Percentiles rank a stretch among this genome's conserved stretches.
Conservation (phyloP, 1,140 invertebrate species). For the Calycopis cecrops region DNA sequence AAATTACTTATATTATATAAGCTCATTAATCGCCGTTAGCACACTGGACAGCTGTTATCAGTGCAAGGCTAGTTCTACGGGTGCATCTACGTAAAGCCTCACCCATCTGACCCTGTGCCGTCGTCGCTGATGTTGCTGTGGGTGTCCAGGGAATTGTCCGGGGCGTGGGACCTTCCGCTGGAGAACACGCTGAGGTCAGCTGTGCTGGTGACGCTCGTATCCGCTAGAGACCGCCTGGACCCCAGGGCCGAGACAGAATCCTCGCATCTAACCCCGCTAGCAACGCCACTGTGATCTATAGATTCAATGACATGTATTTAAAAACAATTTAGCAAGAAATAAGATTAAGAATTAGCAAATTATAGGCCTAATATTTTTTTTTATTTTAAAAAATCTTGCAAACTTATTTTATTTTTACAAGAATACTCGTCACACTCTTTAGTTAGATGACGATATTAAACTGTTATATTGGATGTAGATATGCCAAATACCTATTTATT, state of each 20-base stretch:
- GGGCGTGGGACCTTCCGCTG: slow-evolving; percentile 82
- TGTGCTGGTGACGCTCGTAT: slow-evolving; percentile 89
- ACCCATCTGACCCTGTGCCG: slow-evolving; percentile 78
- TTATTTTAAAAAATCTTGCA: too few relatives aligned
- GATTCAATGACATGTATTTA: slow-evolving; percentile 19
- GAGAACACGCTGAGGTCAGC: slow-evolving; percentile 88
- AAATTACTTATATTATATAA: not conserved
- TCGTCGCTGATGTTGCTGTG: slow-evolving; percentile 84
- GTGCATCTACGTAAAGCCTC: slow-evolving; percentile 57
- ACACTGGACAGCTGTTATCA: not conserved
- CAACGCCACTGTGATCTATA: slow-evolving; percentile 58
- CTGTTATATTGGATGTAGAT: too few relatives aligned
- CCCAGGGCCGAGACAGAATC: slow-evolving; percentile 72
- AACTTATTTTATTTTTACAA: too few relatives aligned
- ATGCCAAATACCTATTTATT: too few relatives aligned
- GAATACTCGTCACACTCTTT: too few relatives aligned
- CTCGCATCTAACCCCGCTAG: slow-evolving; percentile 53
- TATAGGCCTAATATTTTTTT: too few relatives aligned
- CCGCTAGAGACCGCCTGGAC: slow-evolving; percentile 85
- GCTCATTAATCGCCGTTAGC: not conserved
- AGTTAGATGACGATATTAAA: too few relatives aligned
- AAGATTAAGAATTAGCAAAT: too few relatives aligned
- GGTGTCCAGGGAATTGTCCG: slow-evolving; percentile 84
- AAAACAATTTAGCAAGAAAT: slow-evolving; percentile 4
- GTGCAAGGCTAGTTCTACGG: slow-evolving; percentile 6